Percentiles rank a stretch among this genome's conserved stretches.
Evolutionary conservation across 2,113 vertebrate species (phyloP).

Genomic region (Dromaius novaehollandiae): DNA sequence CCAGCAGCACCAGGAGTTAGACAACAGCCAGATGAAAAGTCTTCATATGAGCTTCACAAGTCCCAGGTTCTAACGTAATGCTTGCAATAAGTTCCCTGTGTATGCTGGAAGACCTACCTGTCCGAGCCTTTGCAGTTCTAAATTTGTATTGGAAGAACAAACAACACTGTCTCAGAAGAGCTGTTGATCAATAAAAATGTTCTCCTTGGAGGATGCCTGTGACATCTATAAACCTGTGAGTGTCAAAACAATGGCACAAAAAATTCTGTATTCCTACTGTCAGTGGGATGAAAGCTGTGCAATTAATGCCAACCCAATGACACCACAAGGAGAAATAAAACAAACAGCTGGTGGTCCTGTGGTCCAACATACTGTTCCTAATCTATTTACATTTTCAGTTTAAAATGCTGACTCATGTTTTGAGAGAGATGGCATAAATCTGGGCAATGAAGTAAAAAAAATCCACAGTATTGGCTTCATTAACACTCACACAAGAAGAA

Average conservation of each 20-base stretch:
- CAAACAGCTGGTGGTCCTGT: slow-evolving; percentile 37
- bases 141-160: slow-evolving; percentile 47
- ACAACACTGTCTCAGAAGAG: slow-evolving; percentile 59
- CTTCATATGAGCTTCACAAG: not conserved
- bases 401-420: slow-evolving; percentile 35
- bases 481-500: not conserved
- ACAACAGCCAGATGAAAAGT: not conserved
- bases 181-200: slow-evolving; percentile 67
- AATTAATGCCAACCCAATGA: slow-evolving; percentile 66
- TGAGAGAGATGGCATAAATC: slow-evolving; percentile 6
- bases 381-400: not conserved
- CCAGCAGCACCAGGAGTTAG: not conserved
- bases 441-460: not conserved
- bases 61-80: not conserved
- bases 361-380: not conserved
- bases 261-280: slow-evolving; percentile 31
- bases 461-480: not conserved
- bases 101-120: slow-evolving; percentile 20
- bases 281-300: slow-evolving; percentile 47
- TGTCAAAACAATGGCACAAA: slow-evolving; percentile 55
- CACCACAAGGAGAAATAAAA: slow-evolving; percentile 73
- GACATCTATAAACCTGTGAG: slow-evolving; percentile 72
- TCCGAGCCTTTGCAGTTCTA: not conserved
- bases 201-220: slow-evolving; percentile 53
- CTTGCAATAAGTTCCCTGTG: slow-evolving; percentile 23